phyloP scores from a whole-genome alignment of 2,797 vertebrate species.

The Peromyscus eremicus region DNA sequence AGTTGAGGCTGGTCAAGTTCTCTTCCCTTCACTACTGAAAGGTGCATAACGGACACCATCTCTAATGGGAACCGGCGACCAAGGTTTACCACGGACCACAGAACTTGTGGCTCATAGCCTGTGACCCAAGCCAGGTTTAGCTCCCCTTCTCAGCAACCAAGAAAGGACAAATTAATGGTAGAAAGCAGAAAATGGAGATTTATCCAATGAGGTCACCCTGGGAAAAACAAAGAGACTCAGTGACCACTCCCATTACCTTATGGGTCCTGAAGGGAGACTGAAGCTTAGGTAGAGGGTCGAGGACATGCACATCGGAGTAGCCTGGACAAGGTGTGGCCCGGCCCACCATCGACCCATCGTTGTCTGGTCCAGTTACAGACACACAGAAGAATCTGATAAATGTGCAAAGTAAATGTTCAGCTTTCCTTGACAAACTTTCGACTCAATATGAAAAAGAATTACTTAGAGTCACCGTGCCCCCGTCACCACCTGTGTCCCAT shows the following conservation, averaged over 20 bases:
- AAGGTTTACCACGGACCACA: background rate
- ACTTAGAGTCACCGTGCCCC: background rate
- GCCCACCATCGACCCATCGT: background rate
- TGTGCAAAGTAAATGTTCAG: background rate
- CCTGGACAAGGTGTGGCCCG: background rate
- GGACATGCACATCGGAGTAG: background rate
- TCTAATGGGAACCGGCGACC: background rate
- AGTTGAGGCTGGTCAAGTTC: background rate
- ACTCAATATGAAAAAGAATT: background rate
- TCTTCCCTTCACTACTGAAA: background rate
- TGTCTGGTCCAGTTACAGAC: background rate
- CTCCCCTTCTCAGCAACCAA: background rate
- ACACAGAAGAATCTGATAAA: background rate
- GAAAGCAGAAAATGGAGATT: background rate
- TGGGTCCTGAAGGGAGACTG: background rate
- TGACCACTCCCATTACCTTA: background rate
- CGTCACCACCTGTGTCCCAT: background rate
- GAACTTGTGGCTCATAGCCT: background rate
- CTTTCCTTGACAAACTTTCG: background rate
- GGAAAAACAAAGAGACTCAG: background rate
- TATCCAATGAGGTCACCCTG: background rate
- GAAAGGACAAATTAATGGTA: background rate
- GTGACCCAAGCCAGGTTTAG: background rate
- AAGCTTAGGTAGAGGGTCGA: background rate
- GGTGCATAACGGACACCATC: background rate